A percentile compares a stretch with the other conserved stretches of the same genome.
phyloP scores from a whole-genome alignment of 2,113 vertebrate genomes.

The Ploceus nigricollis region DNA sequence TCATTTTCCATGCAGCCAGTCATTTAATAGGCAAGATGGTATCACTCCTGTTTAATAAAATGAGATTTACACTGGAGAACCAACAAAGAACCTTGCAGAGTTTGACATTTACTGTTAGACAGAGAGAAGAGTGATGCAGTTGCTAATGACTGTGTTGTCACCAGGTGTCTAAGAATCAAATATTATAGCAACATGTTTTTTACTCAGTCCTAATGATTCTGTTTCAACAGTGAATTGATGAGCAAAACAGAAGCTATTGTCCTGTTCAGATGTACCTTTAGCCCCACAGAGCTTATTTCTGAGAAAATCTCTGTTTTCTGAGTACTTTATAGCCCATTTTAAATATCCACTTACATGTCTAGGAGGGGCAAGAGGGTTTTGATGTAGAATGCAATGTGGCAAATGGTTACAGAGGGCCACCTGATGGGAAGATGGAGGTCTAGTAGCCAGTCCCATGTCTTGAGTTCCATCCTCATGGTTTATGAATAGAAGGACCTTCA shows the following conservation, averaged over 20 bases:
- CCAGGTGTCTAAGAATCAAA: neutral
- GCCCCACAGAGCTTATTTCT: neutral
- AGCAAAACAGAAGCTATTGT: neutral
- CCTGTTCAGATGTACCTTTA: neutral
- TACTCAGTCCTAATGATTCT: neutral
- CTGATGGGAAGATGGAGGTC: neutral
- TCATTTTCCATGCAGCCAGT: neutral
- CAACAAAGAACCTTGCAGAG: neutral
- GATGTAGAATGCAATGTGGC: neutral
- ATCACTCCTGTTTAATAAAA: constrained; percentile 10
- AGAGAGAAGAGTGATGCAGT: neutral
- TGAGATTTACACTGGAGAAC: neutral
- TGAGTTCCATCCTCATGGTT: neutral
- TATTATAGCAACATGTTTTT: neutral
- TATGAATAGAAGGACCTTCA: neutral
- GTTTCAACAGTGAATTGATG: neutral
- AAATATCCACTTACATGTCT: neutral
- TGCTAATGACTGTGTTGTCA: neutral
- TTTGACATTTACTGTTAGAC: constrained; percentile 1
- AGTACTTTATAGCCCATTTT: neutral
- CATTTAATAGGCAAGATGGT: neutral
- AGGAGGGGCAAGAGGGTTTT: neutral
- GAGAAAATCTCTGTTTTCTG: neutral
- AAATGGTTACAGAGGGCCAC: neutral
- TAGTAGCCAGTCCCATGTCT: neutral